Evolutionary conservation across 1,140 invertebrate species (phyloP).

Genomic region (Drosophila funebris): DNA sequence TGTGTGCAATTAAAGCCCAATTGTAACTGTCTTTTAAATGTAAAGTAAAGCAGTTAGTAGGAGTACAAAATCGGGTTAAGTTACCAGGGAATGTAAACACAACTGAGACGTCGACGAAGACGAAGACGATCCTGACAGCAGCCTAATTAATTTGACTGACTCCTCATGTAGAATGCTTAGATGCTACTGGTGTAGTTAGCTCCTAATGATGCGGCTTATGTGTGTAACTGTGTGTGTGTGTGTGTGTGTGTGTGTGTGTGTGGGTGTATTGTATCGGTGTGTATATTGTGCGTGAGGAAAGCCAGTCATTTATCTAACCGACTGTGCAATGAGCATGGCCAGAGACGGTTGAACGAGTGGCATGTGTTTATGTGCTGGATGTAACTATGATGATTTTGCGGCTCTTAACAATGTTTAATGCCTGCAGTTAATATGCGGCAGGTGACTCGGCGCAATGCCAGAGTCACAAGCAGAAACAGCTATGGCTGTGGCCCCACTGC

Average conservation of each 20-base stretch:
- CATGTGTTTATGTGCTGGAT: conserved; percentile 9
- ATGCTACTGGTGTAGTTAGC: conserved; percentile 31
- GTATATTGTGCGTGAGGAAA: conserved; percentile 14
- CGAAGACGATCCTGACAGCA: conserved; percentile 34
- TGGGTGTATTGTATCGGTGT: too few species aligned
- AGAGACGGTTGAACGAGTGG: background rate
- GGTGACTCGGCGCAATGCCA: conserved; percentile 62
- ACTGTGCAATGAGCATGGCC: conserved; percentile 27
- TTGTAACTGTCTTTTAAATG: conserved; percentile 16
- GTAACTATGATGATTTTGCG: conserved; percentile 55
- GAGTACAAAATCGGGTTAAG: background rate
- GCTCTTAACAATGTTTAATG: conserved; percentile 59
- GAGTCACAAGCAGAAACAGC: too few species aligned
- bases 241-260: background rate
- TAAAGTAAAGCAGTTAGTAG: background rate
- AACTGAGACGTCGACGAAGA: conserved; percentile 2
- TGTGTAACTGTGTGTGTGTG: background rate
- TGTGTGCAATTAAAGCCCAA: background rate
- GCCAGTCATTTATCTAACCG: conserved; percentile 46
- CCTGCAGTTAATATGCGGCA: conserved; percentile 80
- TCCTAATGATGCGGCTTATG: conserved; percentile 44
- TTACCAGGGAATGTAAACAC: background rate
- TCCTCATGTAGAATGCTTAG: conserved; percentile 47
- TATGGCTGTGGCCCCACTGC: background rate
- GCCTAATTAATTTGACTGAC: conserved; percentile 69